These are phyloP conservation scores for Arizona elegans DNA, from an alignment of 2,113 vertebrate genomes.

Conservation along the genomic window DNA sequence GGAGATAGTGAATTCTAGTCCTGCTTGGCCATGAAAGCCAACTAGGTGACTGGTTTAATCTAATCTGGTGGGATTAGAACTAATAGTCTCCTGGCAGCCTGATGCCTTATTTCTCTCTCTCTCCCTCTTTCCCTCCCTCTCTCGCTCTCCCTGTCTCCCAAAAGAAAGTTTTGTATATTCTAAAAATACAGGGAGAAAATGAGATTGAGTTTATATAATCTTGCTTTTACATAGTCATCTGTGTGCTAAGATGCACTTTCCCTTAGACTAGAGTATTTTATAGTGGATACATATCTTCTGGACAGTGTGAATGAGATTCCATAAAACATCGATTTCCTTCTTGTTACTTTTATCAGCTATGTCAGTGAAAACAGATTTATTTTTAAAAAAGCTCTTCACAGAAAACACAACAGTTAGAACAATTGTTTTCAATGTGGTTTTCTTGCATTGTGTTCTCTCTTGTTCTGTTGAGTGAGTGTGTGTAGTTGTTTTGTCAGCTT, in stretches of 20 bases:
- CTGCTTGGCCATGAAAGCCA: no score
- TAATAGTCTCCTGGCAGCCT: no score
- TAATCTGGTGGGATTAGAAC: no score
- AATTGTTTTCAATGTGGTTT: constrained; percentile 25
- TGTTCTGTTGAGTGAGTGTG: background rate
- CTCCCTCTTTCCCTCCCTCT: no score
- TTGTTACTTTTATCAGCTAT: background rate
- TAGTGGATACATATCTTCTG: background rate
- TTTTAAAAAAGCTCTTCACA: background rate
- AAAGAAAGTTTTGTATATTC: constrained; percentile 23
- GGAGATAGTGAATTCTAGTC: no score
- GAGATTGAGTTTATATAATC: background rate
- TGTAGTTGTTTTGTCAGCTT: background rate
- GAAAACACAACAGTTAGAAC: constrained; percentile 1
- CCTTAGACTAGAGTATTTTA: background rate
- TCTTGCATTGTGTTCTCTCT: constrained; percentile 37
- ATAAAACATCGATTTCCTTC: background rate
- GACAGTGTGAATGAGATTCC: constrained; percentile 20
- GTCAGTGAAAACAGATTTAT: background rate
- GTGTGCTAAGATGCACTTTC: background rate
- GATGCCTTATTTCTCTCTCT: no score
- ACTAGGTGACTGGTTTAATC: no score
- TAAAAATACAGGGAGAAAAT: background rate
- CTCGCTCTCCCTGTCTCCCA: no score
- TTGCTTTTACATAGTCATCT: background rate